Conservation (phyloP, 2,113 vertebrate genomes). For the Carassius gibelio region DNA sequence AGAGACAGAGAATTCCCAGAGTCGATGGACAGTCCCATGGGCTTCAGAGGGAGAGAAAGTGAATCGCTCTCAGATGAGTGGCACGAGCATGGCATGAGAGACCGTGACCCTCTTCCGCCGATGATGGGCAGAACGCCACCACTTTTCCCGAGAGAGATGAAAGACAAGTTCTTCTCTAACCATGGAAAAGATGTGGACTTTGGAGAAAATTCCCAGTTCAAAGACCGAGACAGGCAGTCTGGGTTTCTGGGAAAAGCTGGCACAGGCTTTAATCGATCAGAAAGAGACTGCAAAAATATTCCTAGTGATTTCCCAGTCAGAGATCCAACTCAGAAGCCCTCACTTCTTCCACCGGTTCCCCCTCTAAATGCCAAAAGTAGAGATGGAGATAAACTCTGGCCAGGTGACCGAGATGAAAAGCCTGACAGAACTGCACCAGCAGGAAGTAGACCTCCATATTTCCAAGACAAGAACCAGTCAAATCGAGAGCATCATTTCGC, state of each 20-base stretch:
- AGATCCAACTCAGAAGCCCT: constrained; percentile 62
- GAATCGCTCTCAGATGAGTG: constrained; percentile 77
- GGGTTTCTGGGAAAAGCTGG: constrained; percentile 59
- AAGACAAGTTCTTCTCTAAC: constrained; percentile 59
- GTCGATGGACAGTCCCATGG: constrained; percentile 62
- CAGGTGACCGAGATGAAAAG: constrained; percentile 65
- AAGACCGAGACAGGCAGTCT: constrained; percentile 43
- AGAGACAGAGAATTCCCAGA: constrained; percentile 66
- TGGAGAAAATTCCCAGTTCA: constrained; percentile 66
- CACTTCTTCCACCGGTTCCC: constrained; percentile 57
- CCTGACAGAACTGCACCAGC: constrained; percentile 58
- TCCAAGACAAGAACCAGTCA: constrained; percentile 62
- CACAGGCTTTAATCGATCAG: constrained; percentile 47
- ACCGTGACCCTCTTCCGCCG: constrained; percentile 57
- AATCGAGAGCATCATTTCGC: constrained; percentile 53
- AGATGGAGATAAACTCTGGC: constrained; percentile 71
- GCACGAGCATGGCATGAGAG: constrained; percentile 68
- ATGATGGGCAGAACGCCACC: constrained; percentile 53
- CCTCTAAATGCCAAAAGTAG: constrained; percentile 56
- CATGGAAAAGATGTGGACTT: constrained; percentile 65
- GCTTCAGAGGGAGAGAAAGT: constrained; percentile 73
- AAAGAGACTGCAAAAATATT: constrained; percentile 50
- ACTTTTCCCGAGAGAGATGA: constrained; percentile 47
- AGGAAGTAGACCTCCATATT: constrained; percentile 58
- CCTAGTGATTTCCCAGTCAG: constrained; percentile 60